Conservation (phyloP, 2,113 vertebrate species). For the Okapia johnstoni region DNA sequence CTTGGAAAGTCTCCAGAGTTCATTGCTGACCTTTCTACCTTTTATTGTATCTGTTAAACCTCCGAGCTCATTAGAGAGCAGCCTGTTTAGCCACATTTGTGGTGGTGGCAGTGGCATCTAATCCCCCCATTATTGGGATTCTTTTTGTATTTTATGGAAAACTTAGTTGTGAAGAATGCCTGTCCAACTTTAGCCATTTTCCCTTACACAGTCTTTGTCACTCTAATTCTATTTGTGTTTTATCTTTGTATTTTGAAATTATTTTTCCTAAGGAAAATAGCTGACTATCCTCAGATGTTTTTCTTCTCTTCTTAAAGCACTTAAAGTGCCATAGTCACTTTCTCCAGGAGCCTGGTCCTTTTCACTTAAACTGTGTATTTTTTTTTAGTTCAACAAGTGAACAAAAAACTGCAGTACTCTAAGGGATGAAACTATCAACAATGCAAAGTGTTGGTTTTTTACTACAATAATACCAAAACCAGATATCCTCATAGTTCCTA, state of each 20-base stretch:
- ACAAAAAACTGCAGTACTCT: background rate
- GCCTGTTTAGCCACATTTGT: background rate
- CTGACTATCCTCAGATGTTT: background rate
- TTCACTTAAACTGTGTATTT: background rate
- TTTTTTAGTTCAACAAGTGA: background rate
- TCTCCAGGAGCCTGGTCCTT: background rate
- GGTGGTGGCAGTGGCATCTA: background rate
- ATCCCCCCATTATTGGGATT: background rate
- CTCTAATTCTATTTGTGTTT: background rate
- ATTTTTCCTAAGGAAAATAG: constrained; percentile 15
- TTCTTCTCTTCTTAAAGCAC: background rate
- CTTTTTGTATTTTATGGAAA: constrained; percentile 8
- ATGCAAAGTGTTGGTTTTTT: background rate
- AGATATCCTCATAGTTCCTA: background rate
- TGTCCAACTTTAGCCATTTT: background rate
- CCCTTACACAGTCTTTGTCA: background rate
- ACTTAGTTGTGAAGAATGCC: constrained; percentile 26
- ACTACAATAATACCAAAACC: background rate
- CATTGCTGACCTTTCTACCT: background rate
- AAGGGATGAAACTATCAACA: background rate
- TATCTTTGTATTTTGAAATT: constrained; percentile 33
- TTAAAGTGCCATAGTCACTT: background rate
- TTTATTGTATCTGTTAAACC: background rate
- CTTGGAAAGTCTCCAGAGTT: background rate
- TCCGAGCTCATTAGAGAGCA: background rate